phyloP scores from a whole-genome alignment of 2,888 invertebrate species.

The Lysandra bellargus region DNA sequence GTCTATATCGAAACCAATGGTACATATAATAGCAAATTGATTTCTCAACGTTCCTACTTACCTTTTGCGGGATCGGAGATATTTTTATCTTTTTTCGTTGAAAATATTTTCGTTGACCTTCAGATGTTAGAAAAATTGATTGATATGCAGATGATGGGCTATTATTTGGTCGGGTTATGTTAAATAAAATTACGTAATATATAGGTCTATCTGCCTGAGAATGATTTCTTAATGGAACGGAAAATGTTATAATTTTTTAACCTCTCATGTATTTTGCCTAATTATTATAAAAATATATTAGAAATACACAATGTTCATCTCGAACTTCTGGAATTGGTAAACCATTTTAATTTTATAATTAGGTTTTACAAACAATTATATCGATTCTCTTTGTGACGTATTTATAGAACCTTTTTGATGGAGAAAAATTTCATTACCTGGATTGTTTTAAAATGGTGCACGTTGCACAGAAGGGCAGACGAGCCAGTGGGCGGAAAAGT shows the following conservation, averaged over 20 bases:
- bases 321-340: too few relatives aligned
- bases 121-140: not conserved
- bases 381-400: too few relatives aligned
- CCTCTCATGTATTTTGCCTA: too few relatives aligned
- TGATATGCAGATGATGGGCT: not conserved
- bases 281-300: too few relatives aligned
- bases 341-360: too few relatives aligned
- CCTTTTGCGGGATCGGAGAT: not conserved
- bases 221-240: too few relatives aligned
- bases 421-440: not conserved
- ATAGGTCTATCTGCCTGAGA: too few relatives aligned
- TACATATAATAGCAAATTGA: conserved; percentile 24
- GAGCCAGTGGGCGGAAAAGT: conserved; percentile 14
- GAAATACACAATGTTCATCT: too few relatives aligned
- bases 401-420: not conserved
- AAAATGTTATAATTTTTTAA: too few relatives aligned
- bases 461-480: not conserved
- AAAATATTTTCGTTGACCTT: not conserved
- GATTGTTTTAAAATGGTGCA: not conserved
- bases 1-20: conserved; percentile 25
- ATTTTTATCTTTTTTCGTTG: not conserved
- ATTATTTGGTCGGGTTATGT: too few relatives aligned
- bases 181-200: too few relatives aligned
- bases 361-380: too few relatives aligned
- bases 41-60: conserved; percentile 12